Conservation (phyloP, 2,797 vertebrate genomes). For the Thunnus albacares region DNA sequence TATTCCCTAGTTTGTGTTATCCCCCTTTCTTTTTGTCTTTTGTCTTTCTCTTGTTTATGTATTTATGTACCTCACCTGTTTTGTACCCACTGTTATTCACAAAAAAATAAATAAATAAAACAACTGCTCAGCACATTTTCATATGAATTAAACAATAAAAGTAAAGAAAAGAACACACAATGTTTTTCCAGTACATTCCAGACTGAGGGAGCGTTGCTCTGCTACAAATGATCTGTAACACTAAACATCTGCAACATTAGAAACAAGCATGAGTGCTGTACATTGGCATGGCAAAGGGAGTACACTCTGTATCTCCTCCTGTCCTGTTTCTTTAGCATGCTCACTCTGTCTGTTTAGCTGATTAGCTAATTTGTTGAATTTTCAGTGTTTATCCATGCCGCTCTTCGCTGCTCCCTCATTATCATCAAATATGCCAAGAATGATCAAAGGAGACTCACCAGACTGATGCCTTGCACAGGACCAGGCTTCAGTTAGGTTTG, state of each 20-base stretch:
- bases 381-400: slow-evolving; percentile 35
- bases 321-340: neutral
- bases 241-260: slow-evolving; percentile 1
- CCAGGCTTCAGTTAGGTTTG: neutral
- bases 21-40: no score
- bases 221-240: neutral
- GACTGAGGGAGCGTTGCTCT: no score
- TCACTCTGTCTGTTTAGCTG: slow-evolving; percentile 14
- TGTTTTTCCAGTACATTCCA: no score
- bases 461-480: slow-evolving; percentile 6
- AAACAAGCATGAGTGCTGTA: neutral
- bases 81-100: no score
- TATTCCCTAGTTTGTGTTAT: no score
- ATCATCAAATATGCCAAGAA: slow-evolving; percentile 18
- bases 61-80: no score
- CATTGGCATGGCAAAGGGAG: neutral
- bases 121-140: no score
- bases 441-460: slow-evolving; percentile 42
- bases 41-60: no score
- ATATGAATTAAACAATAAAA: no score
- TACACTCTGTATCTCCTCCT: neutral
- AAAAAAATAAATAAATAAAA: no score
- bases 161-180: no score
- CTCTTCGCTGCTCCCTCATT: slow-evolving; percentile 32
- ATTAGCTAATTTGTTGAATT: slow-evolving; percentile 43